Evolutionary conservation across 2,797 vertebrate species (phyloP), one percentile per base, ranked within the genome.

Genomic region (Podargus strigoides): DNA sequence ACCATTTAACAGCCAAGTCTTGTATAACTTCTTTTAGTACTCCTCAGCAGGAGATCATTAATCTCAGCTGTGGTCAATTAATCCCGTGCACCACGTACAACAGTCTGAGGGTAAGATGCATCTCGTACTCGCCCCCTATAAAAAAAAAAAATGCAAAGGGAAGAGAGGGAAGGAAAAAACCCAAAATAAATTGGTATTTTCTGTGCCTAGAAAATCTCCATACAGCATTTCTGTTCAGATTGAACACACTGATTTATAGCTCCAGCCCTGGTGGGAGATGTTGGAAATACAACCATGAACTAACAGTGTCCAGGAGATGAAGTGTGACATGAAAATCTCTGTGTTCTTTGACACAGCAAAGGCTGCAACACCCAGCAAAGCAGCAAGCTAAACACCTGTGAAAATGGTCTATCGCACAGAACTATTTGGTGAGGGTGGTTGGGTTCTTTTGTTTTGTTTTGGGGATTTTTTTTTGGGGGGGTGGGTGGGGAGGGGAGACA

Each of bases 81-180:
- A 58, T 44, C 32, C 42, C 22, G n/a, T 10, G 22, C 16, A 50
- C 44, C 37, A 44, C 5, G 4, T 53, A 27, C 28, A 64, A 36
- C 42, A 56, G 41, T 34, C 34, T 23, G 37, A 44, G 44, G 14
- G 14, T 20, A 44, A 89, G 28, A 37, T 44, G 13, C 23, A 53
- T 32, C 41, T 60, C 46, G 9, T 1, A 41, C 26, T 41, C 49
- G 32, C 19, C 19, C 53, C 7, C 36, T 27, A 72, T 39, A 84
- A 59, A 78, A 73, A 36, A 9, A 59, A 78, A 73, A 36, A 9
- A 42, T 30, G 34, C 47, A 49, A 66, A 42, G 7, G 20, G 14
- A 50, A 32, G 13, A 20, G 2, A 4, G 7, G 8, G 1, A 21
- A 59, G 7, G 8, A 2, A 21, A 59, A 39, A 30, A 1, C 3